Evolutionary conservation across 2,888 invertebrate species (phyloP).

Genomic region (Heliconius ethilla): DNA sequence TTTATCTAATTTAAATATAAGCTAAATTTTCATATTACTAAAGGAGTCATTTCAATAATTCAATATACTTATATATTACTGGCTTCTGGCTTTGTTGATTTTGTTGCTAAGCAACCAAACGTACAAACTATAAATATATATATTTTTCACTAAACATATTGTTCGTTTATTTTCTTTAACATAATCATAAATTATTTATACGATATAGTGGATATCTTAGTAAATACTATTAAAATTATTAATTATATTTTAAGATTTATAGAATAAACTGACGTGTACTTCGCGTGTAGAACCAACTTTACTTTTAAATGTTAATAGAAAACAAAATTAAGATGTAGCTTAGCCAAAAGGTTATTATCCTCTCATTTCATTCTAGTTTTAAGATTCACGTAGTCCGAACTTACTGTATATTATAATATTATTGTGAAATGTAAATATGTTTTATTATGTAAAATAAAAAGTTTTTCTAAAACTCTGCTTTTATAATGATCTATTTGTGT

Average conservation of each 20-base stretch:
- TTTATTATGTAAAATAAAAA: too few species aligned
- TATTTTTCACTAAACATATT: not conserved
- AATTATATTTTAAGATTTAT: not conserved
- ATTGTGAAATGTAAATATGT: too few species aligned
- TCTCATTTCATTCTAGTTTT: too few species aligned
- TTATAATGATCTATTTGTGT: too few species aligned
- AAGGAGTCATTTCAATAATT: not conserved
- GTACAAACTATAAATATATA: not conserved
- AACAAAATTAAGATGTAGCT: too few species aligned
- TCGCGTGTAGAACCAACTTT: not conserved
- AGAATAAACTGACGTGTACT: not conserved
- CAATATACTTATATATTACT: too few species aligned
- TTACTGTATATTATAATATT: too few species aligned
- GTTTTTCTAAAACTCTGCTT: too few species aligned
- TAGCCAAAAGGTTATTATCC: too few species aligned
- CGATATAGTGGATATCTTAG: not conserved
- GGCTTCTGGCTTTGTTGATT: not conserved
- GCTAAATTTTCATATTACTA: not conserved
- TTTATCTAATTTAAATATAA: not conserved
- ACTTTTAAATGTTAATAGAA: not conserved
- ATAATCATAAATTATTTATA: not conserved
- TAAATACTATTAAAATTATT: not conserved
- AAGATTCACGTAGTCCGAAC: too few species aligned
- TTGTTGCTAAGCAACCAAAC: slow-evolving; percentile 38
- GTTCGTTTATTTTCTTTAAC: not conserved